Conservation (phyloP, 2,113 vertebrate genomes). For the Columba livia region DNA sequence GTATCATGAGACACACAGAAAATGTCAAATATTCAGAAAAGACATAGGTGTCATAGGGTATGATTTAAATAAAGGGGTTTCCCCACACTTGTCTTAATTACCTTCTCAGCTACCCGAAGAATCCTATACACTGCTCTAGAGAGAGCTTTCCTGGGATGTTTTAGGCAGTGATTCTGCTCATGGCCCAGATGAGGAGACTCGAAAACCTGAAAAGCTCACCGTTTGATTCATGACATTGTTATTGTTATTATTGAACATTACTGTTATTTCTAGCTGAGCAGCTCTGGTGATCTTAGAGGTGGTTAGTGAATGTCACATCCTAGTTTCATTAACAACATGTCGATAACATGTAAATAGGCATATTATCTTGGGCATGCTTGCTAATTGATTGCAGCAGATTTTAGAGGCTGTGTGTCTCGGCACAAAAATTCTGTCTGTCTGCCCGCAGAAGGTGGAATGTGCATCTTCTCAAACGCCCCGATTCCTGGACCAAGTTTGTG, state of each 20-base stretch:
- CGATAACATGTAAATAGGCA: not conserved
- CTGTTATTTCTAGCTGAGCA: not conserved
- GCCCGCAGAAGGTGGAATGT: not conserved
- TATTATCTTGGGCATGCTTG: not conserved
- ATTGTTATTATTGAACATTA: not conserved
- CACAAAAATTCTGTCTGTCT: not conserved
- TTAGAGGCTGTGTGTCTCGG: not conserved
- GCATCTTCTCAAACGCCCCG: not conserved
- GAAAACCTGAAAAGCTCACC: not conserved
- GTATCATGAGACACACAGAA: not conserved
- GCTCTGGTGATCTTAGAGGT: not conserved
- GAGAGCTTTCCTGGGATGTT: not conserved
- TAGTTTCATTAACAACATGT: not conserved
- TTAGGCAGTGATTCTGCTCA: not conserved
- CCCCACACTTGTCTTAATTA: not conserved
- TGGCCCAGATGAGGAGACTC: not conserved
- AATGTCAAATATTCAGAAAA: not conserved
- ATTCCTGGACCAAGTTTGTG: not conserved
- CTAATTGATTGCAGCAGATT: not conserved
- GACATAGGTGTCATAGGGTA: not conserved
- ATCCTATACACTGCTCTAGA: not conserved
- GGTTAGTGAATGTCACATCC: not conserved
- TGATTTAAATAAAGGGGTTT: not conserved
- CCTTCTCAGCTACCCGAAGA: not conserved
- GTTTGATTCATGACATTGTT: not conserved